These are phyloP conservation scores for Drosophila affinis DNA, from an alignment of 2,888 invertebrate genomes.

Conservation along the genomic window DNA sequence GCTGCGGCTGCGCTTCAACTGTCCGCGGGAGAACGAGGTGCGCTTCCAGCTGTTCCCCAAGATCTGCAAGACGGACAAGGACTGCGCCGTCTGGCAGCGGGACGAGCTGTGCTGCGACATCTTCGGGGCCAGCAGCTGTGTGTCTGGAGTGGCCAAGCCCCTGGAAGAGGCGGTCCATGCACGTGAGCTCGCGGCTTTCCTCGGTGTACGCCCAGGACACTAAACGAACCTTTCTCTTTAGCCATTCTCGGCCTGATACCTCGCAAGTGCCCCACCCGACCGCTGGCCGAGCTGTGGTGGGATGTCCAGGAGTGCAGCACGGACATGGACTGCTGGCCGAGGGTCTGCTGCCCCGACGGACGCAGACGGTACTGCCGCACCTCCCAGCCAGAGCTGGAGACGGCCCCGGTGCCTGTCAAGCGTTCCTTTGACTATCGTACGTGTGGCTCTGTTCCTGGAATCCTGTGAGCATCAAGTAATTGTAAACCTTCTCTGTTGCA, in stretches of 20 bases:
- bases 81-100: conserved; percentile 81
- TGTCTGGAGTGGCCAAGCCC: conserved; percentile 87
- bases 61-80: conserved; percentile 81
- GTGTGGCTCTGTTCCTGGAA: conserved; percentile 49
- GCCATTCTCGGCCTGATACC: conserved; percentile 89
- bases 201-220: too few relatives aligned
- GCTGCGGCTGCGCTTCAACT: conserved; percentile 76
- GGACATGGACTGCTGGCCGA: conserved; percentile 90
- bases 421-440: conserved; percentile 87
- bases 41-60: conserved; percentile 83
- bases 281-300: conserved; percentile 88
- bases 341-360: conserved; percentile 90
- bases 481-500: conserved; percentile 41
- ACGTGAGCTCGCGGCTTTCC: conserved; percentile 63
- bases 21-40: conserved; percentile 84
- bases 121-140: conserved; percentile 85
- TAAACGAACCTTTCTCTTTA: conserved; percentile 65
- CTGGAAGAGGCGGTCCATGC: conserved; percentile 81
- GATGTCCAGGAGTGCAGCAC: conserved; percentile 88
- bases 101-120: conserved; percentile 83
- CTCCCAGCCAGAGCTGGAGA: conserved; percentile 87
- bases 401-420: conserved; percentile 86
- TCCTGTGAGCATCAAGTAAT: not conserved
- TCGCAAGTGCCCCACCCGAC: conserved; percentile 88
- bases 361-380: conserved; percentile 89